phyloP scores from a whole-genome alignment of 92 coral and sea anemone species.

The Epizoanthus illoricatus region DNA sequence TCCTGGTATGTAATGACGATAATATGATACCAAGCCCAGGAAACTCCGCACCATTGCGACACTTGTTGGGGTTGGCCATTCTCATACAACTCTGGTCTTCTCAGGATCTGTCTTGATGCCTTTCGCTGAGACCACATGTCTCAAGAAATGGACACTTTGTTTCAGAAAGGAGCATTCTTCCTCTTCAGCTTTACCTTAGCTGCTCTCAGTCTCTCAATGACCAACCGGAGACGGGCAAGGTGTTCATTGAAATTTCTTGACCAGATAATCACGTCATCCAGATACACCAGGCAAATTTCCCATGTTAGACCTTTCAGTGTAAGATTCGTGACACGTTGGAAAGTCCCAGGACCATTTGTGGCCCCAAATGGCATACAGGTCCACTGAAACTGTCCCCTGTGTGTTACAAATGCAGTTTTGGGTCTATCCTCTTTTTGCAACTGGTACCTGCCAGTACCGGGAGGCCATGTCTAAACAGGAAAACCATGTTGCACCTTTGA shows the following conservation, averaged over 20 bases:
- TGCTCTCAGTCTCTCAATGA: slow-evolving; percentile 37
- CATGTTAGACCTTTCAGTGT: slow-evolving; percentile 48
- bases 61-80: slow-evolving; percentile 46
- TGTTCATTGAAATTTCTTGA: slow-evolving; percentile 47
- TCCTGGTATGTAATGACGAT: slow-evolving; percentile 27
- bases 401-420: slow-evolving; percentile 64
- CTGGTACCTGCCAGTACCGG: slow-evolving; percentile 56
- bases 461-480: slow-evolving; percentile 51
- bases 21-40: slow-evolving; percentile 34
- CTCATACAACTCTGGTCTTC: slow-evolving; percentile 45
- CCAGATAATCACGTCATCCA: slow-evolving; percentile 63
- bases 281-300: slow-evolving; percentile 57
- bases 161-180: slow-evolving; percentile 46
- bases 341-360: slow-evolving; percentile 54
- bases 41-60: slow-evolving; percentile 45
- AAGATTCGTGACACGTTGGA: slow-evolving; percentile 51
- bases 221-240: slow-evolving; percentile 34
- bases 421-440: slow-evolving; percentile 46
- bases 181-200: slow-evolving; percentile 53
- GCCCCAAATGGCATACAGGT: slow-evolving; percentile 57
- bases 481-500: slow-evolving; percentile 47
- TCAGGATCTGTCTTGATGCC: slow-evolving; percentile 54
- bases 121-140: slow-evolving; percentile 41
- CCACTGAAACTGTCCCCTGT: slow-evolving; percentile 65
- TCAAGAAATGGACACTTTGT: slow-evolving; percentile 31